These are phyloP conservation scores for Melanocharis versteri DNA, from an alignment of 2,113 vertebrate genomes.

Conservation along the genomic window DNA sequence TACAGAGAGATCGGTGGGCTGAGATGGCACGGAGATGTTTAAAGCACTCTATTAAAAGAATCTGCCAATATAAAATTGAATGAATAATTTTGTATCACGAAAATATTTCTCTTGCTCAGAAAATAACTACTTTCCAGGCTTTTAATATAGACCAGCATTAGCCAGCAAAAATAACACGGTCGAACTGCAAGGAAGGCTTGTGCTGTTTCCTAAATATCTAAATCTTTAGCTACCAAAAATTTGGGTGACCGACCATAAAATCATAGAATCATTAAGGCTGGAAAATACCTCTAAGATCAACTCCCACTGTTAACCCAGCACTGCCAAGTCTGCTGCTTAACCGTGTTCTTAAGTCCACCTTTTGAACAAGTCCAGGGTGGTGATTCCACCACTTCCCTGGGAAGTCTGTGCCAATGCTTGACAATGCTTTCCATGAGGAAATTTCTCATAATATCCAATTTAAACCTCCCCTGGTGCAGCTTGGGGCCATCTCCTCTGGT, in stretches of 20 bases:
- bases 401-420: background rate
- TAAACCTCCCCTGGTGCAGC: background rate
- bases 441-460: background rate
- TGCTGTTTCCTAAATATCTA: background rate
- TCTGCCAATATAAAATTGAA: background rate
- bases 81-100: fast-evolving
- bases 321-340: background rate
- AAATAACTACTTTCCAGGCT: background rate
- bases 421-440: background rate
- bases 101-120: background rate
- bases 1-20: background rate
- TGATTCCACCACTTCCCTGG: background rate
- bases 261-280: background rate
- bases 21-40: background rate
- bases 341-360: background rate
- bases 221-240: background rate
- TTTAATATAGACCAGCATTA: background rate
- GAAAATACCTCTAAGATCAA: background rate
- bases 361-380: background rate
- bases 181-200: background rate
- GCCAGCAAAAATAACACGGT: background rate
- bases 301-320: background rate
- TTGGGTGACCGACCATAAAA: background rate
- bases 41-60: background rate
- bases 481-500: background rate